phyloP scores from a whole-genome alignment of 2,797 vertebrate species.

The Anguilla obscura region DNA sequence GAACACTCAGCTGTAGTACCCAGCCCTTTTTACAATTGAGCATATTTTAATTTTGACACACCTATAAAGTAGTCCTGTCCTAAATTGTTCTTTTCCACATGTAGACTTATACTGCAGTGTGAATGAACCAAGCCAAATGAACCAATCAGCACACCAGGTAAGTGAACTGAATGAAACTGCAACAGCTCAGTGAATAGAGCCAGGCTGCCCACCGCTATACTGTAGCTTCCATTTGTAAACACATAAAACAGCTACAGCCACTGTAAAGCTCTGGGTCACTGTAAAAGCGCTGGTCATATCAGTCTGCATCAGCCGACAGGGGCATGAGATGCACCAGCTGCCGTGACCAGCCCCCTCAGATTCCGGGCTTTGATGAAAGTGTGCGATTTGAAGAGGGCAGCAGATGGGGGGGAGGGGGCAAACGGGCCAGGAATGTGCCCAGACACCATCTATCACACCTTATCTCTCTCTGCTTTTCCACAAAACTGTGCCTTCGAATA shows the following conservation, averaged over 20 bases:
- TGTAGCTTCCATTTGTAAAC: neutral
- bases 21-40: neutral
- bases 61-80: neutral
- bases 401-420: neutral
- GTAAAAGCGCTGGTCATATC: neutral
- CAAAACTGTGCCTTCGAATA: neutral
- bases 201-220: neutral
- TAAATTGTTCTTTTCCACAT: neutral
- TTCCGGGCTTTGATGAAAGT: neutral
- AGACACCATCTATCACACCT: neutral
- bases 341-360: neutral
- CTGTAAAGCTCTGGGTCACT: neutral
- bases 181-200: neutral
- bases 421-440: neutral
- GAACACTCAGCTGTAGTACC: neutral
- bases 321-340: neutral
- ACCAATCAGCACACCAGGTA: neutral
- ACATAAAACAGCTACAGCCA: neutral
- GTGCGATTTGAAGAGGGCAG: neutral
- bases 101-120: neutral
- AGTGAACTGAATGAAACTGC: neutral
- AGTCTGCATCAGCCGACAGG: conserved; percentile 1
- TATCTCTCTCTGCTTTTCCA: neutral
- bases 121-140: neutral
- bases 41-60: neutral